Base-by-base conservation (phyloP, 2,888 invertebrate species). In the Physocephala rufipes region DNA sequence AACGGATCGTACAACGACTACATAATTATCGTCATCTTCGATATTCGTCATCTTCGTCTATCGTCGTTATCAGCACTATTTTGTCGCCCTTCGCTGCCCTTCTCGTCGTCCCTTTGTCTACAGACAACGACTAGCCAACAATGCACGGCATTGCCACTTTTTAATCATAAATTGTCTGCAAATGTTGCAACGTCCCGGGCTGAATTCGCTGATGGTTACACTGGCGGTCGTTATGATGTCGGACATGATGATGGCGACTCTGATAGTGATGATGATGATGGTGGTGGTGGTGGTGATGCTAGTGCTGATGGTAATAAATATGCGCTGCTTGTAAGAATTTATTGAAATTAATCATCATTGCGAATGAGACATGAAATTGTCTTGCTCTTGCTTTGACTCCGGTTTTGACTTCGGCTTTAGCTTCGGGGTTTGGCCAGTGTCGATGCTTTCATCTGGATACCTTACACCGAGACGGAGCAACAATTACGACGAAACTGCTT, bases 341-440 rank as follows among this genome's bases (percentile, higher is more conserved):
- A 82, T 82, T 81, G 78, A 82, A 79, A 82, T 83, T 83, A 83
- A 82, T 82, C 82, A 82, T 80, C 75, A 79, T 78, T 76, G 78
- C 71, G 71, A 59, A 71, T 70, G 53, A 67, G 67, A 65, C 63
- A 51, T 65, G 67, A 67, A 58, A 58, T 58, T 45, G 67, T 58
- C 26, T 58, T 58, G 58, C 58, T 19, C 5, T 4, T 36, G 36
- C 36, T 53, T 53, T 53, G 12, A 2, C 58, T 16, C 15, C 28
- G 24, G 28, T 28, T 3, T 24, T 28, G 58, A 28, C 58, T 58
- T 2, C 58, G 28, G 59, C 51, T 36, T 30, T 21, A 30, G 66
- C 19, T 2, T 58, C n/a, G n/a, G 13, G 53, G 53, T 1, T 24
- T 21, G 21, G 19, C 24, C 53, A 55, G 19, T 21, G 21, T 2